Evolutionary conservation across 2,113 vertebrate genomes (phyloP), one percentile per base, ranked within the genome.

Genomic region (Perca flavescens): DNA sequence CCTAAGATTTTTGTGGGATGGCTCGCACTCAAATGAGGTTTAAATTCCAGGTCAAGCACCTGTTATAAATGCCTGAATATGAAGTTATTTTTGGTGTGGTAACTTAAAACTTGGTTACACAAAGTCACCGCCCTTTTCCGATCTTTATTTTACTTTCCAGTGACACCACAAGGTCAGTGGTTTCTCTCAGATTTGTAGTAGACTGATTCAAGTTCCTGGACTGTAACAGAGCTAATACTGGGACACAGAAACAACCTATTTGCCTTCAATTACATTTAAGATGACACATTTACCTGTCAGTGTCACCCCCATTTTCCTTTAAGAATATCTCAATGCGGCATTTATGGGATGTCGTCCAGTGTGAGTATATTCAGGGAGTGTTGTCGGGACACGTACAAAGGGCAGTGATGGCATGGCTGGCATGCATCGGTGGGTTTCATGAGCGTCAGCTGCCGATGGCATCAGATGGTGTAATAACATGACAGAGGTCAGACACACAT

Each of bases 361-460:
- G 56, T 28, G 77, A 62, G 78, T 65, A 6, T 22, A 65, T 67
- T 76, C 75, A 5, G 79, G 84, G 79, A 81, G 88, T 84, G 91
- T 70, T 82, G 28, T 28, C 28, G 67, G 84, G 90, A 85, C 90
- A 66, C 63, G 66, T 77, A 69, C 57, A 79, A 64, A 80, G 82
- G 82, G 79, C 84, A 74, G 75, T 5, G 83, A 83, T 83, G 88
- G 86, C 91, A 89, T 77, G 89, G 83, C 75, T 49, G 92, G 87
- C 88, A 84, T 80, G 89, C 86, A 70, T 63, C 67, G 46, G 53
- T 79, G 84, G 77, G 21, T 73, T 92, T 89, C 77, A 91, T 31
- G 68, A 75, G 76, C 31, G 62, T 77, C 92, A 92, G 93, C 91
- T 94, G 93, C 53, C 5, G 54, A 40, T 47, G 80, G 65, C 86